Evolutionary conservation across 2,113 vertebrate species (phyloP).

Genomic region (Peucedramus taeniatus): DNA sequence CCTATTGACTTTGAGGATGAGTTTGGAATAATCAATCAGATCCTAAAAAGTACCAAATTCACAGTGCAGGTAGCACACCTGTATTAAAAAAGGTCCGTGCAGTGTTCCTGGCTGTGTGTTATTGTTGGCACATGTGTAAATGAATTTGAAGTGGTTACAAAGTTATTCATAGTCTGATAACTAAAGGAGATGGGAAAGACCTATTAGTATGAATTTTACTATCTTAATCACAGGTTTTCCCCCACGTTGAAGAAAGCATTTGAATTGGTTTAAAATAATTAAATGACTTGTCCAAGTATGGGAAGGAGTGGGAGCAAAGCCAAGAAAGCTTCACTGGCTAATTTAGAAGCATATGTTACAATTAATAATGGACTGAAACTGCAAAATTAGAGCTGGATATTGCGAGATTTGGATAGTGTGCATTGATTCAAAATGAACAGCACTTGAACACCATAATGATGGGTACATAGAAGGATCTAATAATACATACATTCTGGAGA

Average conservation of each 20-base stretch:
- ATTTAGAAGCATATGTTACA: slow-evolving; percentile 32
- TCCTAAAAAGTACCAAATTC: background rate
- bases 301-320: background rate
- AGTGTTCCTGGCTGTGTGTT: background rate
- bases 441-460: background rate
- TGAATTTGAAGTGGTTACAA: background rate
- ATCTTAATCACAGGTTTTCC: background rate
- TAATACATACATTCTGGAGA: background rate
- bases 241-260: background rate
- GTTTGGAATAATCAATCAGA: background rate
- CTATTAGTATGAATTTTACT: background rate
- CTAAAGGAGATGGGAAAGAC: background rate
- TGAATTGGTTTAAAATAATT: background rate
- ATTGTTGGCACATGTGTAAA: background rate
- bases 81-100: background rate
- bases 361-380: slow-evolving; percentile 17
- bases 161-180: background rate
- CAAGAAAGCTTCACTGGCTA: slow-evolving; percentile 16
- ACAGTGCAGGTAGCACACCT: background rate
- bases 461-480: background rate
- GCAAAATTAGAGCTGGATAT: background rate
- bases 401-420: background rate
- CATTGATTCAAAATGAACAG: background rate
- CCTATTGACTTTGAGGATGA: background rate
- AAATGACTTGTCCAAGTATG: background rate